Evolutionary conservation across 64 coral and sea anemone species (phyloP).

Genomic region (Acropora yongei): DNA sequence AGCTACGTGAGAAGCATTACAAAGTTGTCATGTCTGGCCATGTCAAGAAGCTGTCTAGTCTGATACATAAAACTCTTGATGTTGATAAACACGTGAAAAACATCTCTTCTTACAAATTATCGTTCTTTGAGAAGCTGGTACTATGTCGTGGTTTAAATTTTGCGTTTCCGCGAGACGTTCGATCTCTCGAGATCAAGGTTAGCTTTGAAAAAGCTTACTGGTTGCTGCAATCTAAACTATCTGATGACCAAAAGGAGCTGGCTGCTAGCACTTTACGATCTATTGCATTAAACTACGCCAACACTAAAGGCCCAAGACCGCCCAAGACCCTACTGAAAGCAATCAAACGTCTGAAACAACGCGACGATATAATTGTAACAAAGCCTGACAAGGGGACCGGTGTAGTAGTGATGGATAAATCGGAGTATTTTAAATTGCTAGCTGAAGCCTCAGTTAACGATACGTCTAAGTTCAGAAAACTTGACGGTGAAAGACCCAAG

Average conservation of each 20-base stretch:
- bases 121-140: slow-evolving; percentile 45
- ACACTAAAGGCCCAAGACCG: too few species aligned
- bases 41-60: neutral
- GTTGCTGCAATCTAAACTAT: neutral
- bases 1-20: neutral
- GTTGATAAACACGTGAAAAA: slow-evolving; percentile 37
- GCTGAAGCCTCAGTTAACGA: too few species aligned
- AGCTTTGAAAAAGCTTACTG: neutral
- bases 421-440: too few species aligned
- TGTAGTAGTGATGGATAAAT: too few species aligned
- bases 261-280: slow-evolving; percentile 2
- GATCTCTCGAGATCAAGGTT: slow-evolving; percentile 3
- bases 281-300: too few species aligned
- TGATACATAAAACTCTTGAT: neutral
- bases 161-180: neutral
- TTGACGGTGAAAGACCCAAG: too few species aligned
- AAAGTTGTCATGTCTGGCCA: neutral
- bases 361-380: too few species aligned
- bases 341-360: too few species aligned
- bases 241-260: neutral
- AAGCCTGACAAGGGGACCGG: too few species aligned
- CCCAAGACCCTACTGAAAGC: too few species aligned
- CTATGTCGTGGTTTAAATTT: slow-evolving; percentile 45
- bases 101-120: slow-evolving; percentile 23
- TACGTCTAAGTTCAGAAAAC: too few species aligned